Conservation (phyloP, 1,140 invertebrate species). For the Drosophila auraria region DNA sequence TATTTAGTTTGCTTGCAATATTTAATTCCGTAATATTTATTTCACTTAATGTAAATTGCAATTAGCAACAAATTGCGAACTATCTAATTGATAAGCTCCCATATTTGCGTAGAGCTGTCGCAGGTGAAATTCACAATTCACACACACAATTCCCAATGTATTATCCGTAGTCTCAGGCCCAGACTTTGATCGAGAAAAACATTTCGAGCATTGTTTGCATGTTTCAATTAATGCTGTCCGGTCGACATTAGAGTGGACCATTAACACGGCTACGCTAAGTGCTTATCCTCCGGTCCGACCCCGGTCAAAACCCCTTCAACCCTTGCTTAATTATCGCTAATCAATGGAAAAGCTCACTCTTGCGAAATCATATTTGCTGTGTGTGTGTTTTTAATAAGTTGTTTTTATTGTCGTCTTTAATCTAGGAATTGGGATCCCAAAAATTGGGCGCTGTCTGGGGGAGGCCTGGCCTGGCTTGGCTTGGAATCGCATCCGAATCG, state of each 20-base stretch:
- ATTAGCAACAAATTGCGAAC: conserved; percentile 72
- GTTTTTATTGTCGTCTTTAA: conserved; percentile 17
- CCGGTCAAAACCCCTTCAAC: conserved; percentile 48
- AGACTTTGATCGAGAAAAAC: conserved; percentile 58
- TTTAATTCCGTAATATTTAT: conserved; percentile 38
- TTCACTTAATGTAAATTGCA: conserved; percentile 60
- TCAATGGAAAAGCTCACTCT: conserved; percentile 60
- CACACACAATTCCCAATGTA: neutral
- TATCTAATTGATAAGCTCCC: conserved; percentile 67
- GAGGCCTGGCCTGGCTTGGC: conserved; percentile 55
- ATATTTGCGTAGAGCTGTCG: conserved; percentile 36
- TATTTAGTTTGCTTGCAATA: conserved; percentile 42
- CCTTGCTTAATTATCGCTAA: conserved; percentile 67
- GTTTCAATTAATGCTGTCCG: conserved; percentile 68
- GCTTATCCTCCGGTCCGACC: conserved; percentile 13
- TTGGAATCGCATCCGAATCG: conserved; percentile 14
- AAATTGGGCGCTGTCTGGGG: conserved; percentile 25
- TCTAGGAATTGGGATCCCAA: conserved; percentile 14
- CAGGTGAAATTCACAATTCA: conserved; percentile 51
- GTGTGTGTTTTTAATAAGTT: neutral
- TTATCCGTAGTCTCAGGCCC: conserved; percentile 10
- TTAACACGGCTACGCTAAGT: conserved; percentile 68
- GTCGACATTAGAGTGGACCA: conserved; percentile 66
- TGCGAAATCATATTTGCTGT: conserved; percentile 21
- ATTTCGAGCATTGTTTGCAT: conserved; percentile 55